Evolutionary conservation across 2,888 invertebrate genomes (phyloP), one percentile per base, ranked within the genome.

Genomic region (Beris chalybata): DNA sequence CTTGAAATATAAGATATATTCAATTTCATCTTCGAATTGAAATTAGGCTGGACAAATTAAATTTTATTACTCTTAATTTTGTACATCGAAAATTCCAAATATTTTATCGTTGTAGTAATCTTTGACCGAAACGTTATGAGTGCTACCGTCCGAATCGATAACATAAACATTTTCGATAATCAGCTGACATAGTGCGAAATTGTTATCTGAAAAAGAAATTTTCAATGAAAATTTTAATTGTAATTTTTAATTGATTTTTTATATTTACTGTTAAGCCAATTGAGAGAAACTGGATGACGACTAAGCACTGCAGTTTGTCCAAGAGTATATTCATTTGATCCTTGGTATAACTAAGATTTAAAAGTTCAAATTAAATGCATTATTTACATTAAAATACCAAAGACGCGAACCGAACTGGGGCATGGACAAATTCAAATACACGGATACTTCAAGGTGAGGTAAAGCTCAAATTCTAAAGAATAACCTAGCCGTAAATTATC

Each of bases 111-210:
- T 65, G 29, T 65, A 65, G 56, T 65, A 65, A 32, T 65, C 52
- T 4, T 56, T 13, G 3, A 52, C 56, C 4, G 56, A 50, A 4
- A 65, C 38, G 38, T 29, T 56, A 29, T 65, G 56, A 2, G 89
- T 87, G 4, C 91, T 89, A 2, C 92, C 92, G 75, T 89, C 91
- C 78, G 85, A 87, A 74, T 91, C 90, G 70, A 92, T 78, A 73
- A 92, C 85, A 0, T 84, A 85, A 57, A 92, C 87, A 72, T 87
- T 83, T 13, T 82, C 82, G 48, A 91, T 88, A 72, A 87, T 84
- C 75, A 92, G 72, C 79, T 90, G 91, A 0, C 88, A 89, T 53
- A 91, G 86, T 75, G 86, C 90, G 82, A 89, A 92, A 53, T 85
- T 77, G 78, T 91, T 90, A 77, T 86, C 90, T 89, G 79, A 13